phyloP scores from a whole-genome alignment of 2,888 invertebrate genomes.

The Frankliniella fusca region DNA sequence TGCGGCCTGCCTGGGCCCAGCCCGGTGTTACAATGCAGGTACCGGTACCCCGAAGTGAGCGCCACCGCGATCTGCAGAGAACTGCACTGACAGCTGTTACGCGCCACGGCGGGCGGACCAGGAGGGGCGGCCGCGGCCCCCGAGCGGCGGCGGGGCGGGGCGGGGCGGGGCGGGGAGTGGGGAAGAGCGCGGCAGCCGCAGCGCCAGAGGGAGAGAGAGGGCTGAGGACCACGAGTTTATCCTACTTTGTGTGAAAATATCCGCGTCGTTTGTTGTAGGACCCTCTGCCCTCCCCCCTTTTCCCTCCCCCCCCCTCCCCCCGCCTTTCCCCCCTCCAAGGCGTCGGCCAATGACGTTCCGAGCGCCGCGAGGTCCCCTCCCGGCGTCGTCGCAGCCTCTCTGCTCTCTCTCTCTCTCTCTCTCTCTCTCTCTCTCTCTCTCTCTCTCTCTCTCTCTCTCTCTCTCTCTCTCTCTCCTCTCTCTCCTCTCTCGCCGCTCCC shows the following conservation, averaged over 20 bases:
- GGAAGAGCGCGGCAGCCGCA: not conserved
- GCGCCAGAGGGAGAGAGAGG: not conserved
- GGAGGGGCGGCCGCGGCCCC: not conserved
- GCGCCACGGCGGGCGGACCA: not conserved
- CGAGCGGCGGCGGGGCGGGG: not conserved
- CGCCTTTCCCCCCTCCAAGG: not conserved
- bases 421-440: conserved; percentile 3
- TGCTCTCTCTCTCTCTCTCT: conserved; percentile 11
- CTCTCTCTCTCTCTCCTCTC: no score
- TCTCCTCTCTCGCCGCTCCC: not conserved
- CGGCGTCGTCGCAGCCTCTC: not conserved
- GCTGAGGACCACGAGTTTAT: not conserved
- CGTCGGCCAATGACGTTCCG: not conserved
- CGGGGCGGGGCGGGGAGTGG: not conserved
- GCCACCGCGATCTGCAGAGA: conserved; percentile 14
- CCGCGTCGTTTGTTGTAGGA: not conserved
- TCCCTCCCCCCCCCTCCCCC: not conserved
- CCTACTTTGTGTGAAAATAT: conserved; percentile 26
- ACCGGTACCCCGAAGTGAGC: not conserved
- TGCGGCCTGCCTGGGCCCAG: not conserved
- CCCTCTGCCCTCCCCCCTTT: not conserved
- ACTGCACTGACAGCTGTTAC: conserved; percentile 26
- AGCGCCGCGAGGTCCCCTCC: not conserved
- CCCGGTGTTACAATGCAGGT: not conserved
- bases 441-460: not conserved